These are phyloP conservation scores for Chymomyza amoena DNA, from an alignment of 2,888 invertebrate species.

Conservation along the genomic window DNA sequence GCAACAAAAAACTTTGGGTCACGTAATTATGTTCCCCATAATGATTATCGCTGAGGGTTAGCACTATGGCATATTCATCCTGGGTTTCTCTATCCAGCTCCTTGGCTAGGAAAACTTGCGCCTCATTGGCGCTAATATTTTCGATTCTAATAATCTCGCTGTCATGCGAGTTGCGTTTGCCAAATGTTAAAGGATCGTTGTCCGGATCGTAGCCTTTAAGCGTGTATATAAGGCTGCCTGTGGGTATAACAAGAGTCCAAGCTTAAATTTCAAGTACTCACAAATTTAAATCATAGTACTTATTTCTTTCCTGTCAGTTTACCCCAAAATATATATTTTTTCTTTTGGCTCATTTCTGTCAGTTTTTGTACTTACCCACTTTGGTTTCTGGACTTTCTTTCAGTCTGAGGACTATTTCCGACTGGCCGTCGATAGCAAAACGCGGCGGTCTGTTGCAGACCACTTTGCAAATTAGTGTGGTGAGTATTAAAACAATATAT, in stretches of 20 bases:
- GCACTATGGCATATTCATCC: conserved; percentile 92
- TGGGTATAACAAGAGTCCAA: background rate
- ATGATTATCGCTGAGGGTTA: conserved; percentile 92
- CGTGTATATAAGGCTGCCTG: conserved; percentile 90
- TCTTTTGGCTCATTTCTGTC: too few species aligned
- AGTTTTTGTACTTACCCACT: conserved; percentile 83
- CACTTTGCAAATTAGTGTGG: conserved; percentile 41
- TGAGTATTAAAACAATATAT: conserved; percentile 43
- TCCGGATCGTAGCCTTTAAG: conserved; percentile 91
- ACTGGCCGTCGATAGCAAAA: conserved; percentile 91
- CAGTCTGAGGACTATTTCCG: conserved; percentile 93
- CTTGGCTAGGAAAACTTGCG: conserved; percentile 91
- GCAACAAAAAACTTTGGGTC: conserved; percentile 91
- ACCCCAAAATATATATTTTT: too few species aligned
- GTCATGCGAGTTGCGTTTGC: conserved; percentile 88
- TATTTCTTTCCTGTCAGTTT: too few species aligned
- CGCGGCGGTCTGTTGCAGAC: conserved; percentile 87
- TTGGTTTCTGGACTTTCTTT: conserved; percentile 93
- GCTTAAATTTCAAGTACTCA: background rate
- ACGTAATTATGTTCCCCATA: conserved; percentile 92
- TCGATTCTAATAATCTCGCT: conserved; percentile 92
- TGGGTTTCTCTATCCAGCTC: conserved; percentile 93
- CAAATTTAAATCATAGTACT: too few species aligned
- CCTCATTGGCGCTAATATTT: conserved; percentile 89
- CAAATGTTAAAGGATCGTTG: conserved; percentile 90